Conservation (phyloP, 2,888 invertebrate genomes). For the Agrochola lychnidis region DNA sequence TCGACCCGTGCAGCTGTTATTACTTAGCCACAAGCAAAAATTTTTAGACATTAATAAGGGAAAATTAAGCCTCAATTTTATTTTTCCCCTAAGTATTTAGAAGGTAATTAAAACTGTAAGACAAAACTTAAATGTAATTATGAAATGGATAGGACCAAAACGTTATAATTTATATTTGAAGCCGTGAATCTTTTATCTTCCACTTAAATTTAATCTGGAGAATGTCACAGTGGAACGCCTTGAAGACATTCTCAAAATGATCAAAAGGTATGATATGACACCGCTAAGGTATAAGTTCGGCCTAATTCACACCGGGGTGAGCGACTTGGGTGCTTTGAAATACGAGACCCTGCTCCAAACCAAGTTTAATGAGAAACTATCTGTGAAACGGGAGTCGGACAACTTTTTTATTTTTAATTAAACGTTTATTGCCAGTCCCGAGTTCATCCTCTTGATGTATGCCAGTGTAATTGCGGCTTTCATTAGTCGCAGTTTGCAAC, state of each 20-base stretch:
- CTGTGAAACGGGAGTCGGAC: conserved; percentile 71
- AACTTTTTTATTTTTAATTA: conserved; percentile 76
- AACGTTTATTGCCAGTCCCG: conserved; percentile 70
- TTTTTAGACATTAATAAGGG: background rate
- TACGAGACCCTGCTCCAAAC: conserved; percentile 67
- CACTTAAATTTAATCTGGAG: conserved; percentile 73
- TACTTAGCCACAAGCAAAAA: too few species aligned
- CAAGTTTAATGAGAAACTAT: conserved; percentile 78
- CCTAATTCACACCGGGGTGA: conserved; percentile 72
- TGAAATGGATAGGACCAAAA: conserved; percentile 35
- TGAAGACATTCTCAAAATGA: conserved; percentile 71
- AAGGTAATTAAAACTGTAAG: conserved; percentile 34
- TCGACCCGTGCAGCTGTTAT: too few species aligned
- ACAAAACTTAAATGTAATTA: conserved; percentile 20
- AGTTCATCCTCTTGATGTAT: conserved; percentile 68
- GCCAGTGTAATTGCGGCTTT: conserved; percentile 76
- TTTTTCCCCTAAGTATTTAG: background rate
- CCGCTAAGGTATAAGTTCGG: conserved; percentile 65
- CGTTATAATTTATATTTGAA: conserved; percentile 53
- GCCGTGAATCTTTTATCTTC: conserved; percentile 69
- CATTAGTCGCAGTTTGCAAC: conserved; percentile 77
- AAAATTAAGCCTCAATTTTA: background rate
- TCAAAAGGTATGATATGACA: conserved; percentile 80
- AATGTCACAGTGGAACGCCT: conserved; percentile 67
- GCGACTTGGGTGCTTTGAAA: conserved; percentile 75